Base-by-base conservation (phyloP, 2,888 invertebrate species). In the Oxystoma pomonae region DNA sequence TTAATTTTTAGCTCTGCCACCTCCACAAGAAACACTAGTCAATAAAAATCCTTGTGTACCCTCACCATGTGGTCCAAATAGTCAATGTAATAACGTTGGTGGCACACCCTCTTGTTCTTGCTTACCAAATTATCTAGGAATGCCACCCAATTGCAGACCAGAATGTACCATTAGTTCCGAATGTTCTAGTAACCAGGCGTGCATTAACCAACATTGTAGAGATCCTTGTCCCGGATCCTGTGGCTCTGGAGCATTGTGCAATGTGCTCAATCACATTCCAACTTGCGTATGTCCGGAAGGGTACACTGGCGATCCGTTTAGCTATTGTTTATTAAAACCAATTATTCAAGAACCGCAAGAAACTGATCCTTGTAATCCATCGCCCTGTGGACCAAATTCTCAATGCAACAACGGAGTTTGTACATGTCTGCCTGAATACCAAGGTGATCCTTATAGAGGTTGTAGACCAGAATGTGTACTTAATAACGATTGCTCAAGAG, bases 151-250 rank as follows among this genome's bases (percentile, higher is more conserved):
- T 68, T 90, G 89, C 73, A 70, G 82, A 79, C 71, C 82, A 74
- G 89, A 89, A 76, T 92, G 92, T 76, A 81, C 87, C 2, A 84
- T 88, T 50, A 90, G 89, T 70, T 83, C 88, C 9, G 91, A 92
- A 74, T 93, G 93, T 75, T 80, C 86, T 58, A 87, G 86, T 66
- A 86, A 86, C 70, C 83, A 86, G 73, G 90, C 92, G 3, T 94
- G 93, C 74, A 87, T 92, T 57, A 87, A 85, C 70, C 86, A 87
- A 78, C 90, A 89, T 78, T 93, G 92, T 78, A 83, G 83, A 68
- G 88, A 92, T 77, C 92, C 92, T 16, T 93, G 92, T 74, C 83
- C 86, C 3, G 91, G 91, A 55, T 86, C 90, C 1, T 92, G 94
- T 74, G 94, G 93, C 16, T 72, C 85, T 18, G 85, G 85, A 68